Conservation (phyloP, 2,113 vertebrate species). For the Scomber colias region DNA sequence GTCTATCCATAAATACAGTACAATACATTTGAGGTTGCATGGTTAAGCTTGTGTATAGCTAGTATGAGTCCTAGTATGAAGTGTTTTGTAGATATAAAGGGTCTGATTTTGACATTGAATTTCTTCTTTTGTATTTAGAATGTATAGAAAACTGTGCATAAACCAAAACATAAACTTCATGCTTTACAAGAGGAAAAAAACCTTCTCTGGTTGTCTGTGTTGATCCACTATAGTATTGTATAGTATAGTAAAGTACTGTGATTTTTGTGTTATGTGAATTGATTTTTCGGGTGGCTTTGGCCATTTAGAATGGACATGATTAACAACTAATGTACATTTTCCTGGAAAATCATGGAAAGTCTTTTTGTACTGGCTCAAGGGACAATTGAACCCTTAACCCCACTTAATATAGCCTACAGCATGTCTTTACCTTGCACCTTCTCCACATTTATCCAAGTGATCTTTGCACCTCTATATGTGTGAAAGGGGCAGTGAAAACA, state of each 20-base stretch:
- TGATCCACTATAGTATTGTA: no score
- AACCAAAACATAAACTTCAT: no score
- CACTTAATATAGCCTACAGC: constrained; percentile 12
- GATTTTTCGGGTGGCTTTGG: neutral
- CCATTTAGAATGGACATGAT: neutral
- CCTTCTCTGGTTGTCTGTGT: no score
- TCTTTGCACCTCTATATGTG: constrained; percentile 59
- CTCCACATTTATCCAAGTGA: neutral
- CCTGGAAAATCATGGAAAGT: neutral
- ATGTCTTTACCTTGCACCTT: constrained; percentile 25
- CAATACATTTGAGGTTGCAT: neutral
- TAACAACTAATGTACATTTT: neutral
- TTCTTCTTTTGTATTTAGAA: neutral
- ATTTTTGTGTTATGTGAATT: neutral
- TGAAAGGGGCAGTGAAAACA: constrained; percentile 43
- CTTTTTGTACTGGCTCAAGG: neutral
- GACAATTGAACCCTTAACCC: constrained; percentile 29
- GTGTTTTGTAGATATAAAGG: neutral
- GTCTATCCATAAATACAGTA: neutral
- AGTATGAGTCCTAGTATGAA: neutral
- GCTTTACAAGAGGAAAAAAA: no score
- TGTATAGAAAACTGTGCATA: no score
- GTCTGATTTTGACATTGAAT: neutral
- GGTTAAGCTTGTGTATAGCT: neutral
- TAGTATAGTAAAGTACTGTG: no score